Conservation (phyloP, 2,888 invertebrate species). For the Hesperia comma region DNA sequence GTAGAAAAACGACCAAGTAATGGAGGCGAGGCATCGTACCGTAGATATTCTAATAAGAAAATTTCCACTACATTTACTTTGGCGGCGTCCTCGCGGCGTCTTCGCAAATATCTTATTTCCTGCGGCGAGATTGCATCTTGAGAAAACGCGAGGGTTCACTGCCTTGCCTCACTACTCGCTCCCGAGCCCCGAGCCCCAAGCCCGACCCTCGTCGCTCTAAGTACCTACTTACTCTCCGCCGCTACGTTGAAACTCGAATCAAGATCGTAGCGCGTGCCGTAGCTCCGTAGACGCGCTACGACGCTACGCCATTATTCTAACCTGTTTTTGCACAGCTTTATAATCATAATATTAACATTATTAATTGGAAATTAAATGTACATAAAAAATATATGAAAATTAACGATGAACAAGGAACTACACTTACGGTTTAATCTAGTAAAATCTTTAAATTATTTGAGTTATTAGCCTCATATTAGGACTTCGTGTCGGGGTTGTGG, state of each 20-base stretch:
- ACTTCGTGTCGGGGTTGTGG: too few species aligned
- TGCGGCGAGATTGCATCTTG: conserved; percentile 84
- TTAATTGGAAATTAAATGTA: too few species aligned
- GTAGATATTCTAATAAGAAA: conserved; percentile 85
- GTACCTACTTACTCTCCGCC: conserved; percentile 34
- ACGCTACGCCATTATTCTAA: background rate
- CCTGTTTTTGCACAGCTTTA: background rate
- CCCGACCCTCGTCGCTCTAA: conserved; percentile 33
- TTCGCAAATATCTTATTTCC: conserved; percentile 85
- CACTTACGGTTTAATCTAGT: too few species aligned
- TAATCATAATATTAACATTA: too few species aligned
- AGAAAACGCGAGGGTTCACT: conserved; percentile 79
- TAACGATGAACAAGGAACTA: too few species aligned
- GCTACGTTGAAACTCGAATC: conserved; percentile 42
- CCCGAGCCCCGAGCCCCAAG: conserved; percentile 46
- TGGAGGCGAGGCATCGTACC: conserved; percentile 79
- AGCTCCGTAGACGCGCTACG: conserved; percentile 11
- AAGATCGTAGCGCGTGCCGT: conserved; percentile 23
- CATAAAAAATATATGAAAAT: too few species aligned
- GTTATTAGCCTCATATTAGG: too few species aligned
- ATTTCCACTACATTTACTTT: conserved; percentile 85
- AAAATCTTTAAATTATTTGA: too few species aligned
- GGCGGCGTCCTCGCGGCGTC: conserved; percentile 82
- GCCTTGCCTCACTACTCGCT: conserved; percentile 76
- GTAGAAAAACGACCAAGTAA: conserved; percentile 74